Evolutionary conservation across 2,797 vertebrate genomes (phyloP), one percentile per base, ranked within the genome.

Genomic region (Notolepis coatsorum): DNA sequence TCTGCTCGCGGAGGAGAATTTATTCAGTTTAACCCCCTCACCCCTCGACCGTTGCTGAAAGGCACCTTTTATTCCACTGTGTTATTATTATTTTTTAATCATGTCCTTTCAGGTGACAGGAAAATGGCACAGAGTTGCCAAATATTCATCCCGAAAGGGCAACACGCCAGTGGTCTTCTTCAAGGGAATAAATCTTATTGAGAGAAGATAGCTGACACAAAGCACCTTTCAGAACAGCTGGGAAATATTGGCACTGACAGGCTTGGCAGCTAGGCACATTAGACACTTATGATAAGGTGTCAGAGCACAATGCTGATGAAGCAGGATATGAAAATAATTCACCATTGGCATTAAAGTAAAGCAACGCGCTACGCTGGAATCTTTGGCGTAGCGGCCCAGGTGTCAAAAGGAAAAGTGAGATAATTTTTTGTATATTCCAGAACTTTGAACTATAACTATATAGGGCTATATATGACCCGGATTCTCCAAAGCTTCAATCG

Each of bases 1-100:
- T 59, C 67, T 55, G 59, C 55, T 75, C n/a, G n/a, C n/a, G n/a
- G 68, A 71, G 63, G 62, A 79, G 80, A 68, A 69, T 49, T 23
- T 61, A 55, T 33, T 47, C 38, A 61, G 28, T 74, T 69, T 65
- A 78, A 67, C 64, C 38, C 37, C 12, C 4, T 39, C 37, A 41
- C 39, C 38, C 42, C 31, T 15, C 2, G 38, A 59, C 69, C 31
- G 43, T 71, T 68, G 68, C 37, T 65, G 55, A 73, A 51, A 80
- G 64, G 43, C 57, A 52, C 50, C 56, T 84, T 56, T 79, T 47
- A n/a, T 33, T 51, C 35, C 46, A 1, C 47, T 35, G 23, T 42
- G 28, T 37, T 48, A 54, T 51, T 45, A 61, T 77, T 68, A 56
- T 48, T 38, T 45, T 62, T 77, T 68, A 56, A 53, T 38, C 27